Conservation (phyloP, 2,888 invertebrate species). For the Lamellibrachia satsuma region DNA sequence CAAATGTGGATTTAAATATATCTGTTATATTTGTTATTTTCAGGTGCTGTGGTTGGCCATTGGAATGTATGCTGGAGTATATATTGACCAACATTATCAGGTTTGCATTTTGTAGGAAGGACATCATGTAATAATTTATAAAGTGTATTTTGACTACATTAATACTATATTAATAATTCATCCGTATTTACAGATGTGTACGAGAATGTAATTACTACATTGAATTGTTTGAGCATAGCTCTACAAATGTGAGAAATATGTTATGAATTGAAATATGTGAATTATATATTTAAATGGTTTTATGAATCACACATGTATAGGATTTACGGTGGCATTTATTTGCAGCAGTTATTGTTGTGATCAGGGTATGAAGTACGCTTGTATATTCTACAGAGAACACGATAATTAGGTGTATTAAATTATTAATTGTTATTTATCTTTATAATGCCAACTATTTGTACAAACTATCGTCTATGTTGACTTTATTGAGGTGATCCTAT, state of each 20-base stretch:
- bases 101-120: conserved; percentile 40
- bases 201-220: neutral
- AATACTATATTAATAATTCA: neutral
- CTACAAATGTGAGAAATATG: neutral
- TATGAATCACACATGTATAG: neutral
- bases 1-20: too few relatives aligned
- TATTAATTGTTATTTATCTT: too few relatives aligned
- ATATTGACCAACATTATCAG: conserved; percentile 27
- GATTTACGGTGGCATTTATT: too few relatives aligned
- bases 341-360: too few relatives aligned
- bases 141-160: conserved; percentile 86
- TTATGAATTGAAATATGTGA: neutral
- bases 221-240: neutral
- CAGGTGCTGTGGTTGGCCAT: conserved; percentile 22
- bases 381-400: too few relatives aligned
- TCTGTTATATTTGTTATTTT: neutral
- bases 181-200: neutral
- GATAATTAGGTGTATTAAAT: too few relatives aligned
- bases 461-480: too few relatives aligned
- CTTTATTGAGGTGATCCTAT: too few relatives aligned
- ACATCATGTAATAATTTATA: conserved; percentile 70
- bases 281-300: neutral
- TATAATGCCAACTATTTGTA: too few relatives aligned
- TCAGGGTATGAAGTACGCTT: too few relatives aligned
- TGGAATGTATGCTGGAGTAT: conserved; percentile 30